Evolutionary conservation across 2,888 invertebrate genomes (phyloP), one percentile per base, ranked within the genome.

Genomic region (Tachina grossa): DNA sequence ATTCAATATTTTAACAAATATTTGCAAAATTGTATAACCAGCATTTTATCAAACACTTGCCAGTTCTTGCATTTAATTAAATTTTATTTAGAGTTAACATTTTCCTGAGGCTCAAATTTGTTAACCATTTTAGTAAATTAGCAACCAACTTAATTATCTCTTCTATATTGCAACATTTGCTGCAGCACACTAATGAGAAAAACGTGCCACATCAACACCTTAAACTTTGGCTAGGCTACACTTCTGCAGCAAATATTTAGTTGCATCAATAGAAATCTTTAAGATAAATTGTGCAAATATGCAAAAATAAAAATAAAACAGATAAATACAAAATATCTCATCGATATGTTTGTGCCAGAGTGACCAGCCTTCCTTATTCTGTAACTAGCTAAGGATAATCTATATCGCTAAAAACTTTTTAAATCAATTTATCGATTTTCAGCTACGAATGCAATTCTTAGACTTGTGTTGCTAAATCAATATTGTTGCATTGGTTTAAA

Each of bases 161-260:
- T 31, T 31, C 31, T 14, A 19, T 39, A 19, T 57, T 78, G 68
- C 51, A 53, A 71, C 19, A 71, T 53, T 68, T 68, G 41, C 43
- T 57, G 19, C 51, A 63, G n/a, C 31, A n/a, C 22, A 72, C 72
- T 78, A 83, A 83, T 78, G 83, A 74, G 66, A 61, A 83, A 83
- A 83, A 78, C 83, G 83, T 83, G 83, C 78, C 77, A 57, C 19
- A 31, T 53, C 68, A 78, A 72, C 72, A 72, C 72, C 83, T 78
- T 59, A 74, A 45, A 31, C 16, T 57, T 72, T 39, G 41, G 2
- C 72, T 74, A 53, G 10, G 31, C 13, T 47, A 51, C 19, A 61
- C 78, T 66, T 63, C 78, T 75, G 69, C n/a, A 14, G 83, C 47
- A 74, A 74, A 47, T 72, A 22, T 13, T 72, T 49, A 1, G 3